Conservation (phyloP, 2,113 vertebrate species). For the Phaethon lepturus region DNA sequence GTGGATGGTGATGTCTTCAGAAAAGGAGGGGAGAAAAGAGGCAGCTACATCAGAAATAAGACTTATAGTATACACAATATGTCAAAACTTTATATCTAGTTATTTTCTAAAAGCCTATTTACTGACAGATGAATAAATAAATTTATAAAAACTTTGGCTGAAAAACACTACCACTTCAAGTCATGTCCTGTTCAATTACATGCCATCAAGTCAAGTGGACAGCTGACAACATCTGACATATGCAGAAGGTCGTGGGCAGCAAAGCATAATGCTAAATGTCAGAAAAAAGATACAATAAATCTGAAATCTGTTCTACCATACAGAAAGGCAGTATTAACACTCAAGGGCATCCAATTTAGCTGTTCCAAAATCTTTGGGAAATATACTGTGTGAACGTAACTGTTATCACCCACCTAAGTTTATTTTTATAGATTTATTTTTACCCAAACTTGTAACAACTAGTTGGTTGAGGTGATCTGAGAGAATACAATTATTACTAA, state of each 20-base stretch:
- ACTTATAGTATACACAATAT: not conserved
- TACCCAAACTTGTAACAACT: not conserved
- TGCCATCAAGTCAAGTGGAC: not conserved
- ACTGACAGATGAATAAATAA: not conserved
- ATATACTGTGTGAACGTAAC: fast-evolving
- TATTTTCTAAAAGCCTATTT: not conserved
- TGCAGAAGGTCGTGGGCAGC: not conserved
- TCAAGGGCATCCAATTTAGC: not conserved
- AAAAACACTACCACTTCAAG: not conserved
- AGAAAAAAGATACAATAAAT: not conserved
- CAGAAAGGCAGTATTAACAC: not conserved
- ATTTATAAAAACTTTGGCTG: not conserved
- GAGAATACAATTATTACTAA: not conserved
- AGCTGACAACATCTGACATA: not conserved
- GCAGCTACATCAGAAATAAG: not conserved
- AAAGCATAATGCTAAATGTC: not conserved
- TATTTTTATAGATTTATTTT: not conserved
- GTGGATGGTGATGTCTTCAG: not conserved
- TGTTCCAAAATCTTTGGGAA: not conserved
- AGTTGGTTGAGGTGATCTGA: not conserved
- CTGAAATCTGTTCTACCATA: not conserved
- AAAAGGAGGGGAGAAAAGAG: not conserved
- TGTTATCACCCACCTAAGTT: not conserved
- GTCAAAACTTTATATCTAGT: not conserved
- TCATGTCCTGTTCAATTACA: not conserved